phyloP scores from a whole-genome alignment of 2,888 invertebrate species.

The Hydrotaea cyrtoneurina region DNA sequence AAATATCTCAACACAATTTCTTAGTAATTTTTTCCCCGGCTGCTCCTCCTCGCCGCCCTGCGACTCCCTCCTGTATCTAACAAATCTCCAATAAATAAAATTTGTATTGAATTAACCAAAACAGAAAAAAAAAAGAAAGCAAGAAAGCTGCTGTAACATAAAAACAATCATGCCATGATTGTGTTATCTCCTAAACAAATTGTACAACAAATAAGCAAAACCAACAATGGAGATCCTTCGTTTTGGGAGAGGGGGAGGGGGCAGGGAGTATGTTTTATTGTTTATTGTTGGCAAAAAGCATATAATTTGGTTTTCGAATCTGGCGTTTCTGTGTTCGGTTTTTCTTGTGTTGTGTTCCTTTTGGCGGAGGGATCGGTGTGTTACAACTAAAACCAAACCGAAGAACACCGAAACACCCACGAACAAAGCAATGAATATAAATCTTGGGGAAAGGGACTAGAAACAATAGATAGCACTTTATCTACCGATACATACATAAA shows the following conservation, averaged over 20 bases:
- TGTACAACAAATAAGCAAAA: background rate
- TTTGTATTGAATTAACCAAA: slow-evolving; percentile 4
- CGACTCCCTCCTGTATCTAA: background rate
- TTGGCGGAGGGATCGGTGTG: background rate
- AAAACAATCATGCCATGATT: background rate
- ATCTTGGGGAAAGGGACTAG: slow-evolving; percentile 3
- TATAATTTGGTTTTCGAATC: slow-evolving; percentile 4
- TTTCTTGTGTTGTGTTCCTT: background rate
- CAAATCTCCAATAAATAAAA: background rate
- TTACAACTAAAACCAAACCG: background rate
- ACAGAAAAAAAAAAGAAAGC: background rate
- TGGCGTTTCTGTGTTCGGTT: background rate
- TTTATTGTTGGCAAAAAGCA: background rate
- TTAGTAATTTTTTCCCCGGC: too few species aligned
- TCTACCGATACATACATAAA: background rate
- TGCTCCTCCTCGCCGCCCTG: background rate
- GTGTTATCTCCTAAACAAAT: slow-evolving; percentile 23
- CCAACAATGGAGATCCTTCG: background rate
- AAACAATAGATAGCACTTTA: background rate
- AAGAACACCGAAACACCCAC: background rate
- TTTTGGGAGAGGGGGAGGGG: background rate
- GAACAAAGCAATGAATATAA: slow-evolving; percentile 1
- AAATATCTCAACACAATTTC: background rate
- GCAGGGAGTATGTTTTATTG: background rate
- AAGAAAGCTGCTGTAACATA: background rate